Conservation (phyloP, 1,140 invertebrate genomes). For the Trichomalopsis sarcophagae region DNA sequence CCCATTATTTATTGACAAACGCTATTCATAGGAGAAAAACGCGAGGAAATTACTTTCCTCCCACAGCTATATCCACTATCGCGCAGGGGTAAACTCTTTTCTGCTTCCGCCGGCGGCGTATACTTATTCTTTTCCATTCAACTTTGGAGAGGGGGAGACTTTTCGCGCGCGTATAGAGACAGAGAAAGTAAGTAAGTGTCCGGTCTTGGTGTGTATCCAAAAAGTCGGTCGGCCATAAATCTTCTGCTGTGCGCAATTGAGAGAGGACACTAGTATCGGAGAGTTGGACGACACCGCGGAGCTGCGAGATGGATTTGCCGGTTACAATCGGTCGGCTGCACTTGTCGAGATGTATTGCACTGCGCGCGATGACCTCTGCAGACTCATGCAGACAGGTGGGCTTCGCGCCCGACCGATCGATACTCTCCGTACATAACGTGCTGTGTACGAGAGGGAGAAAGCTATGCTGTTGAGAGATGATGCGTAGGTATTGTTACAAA, state of each 20-base stretch:
- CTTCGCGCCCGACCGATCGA: background rate
- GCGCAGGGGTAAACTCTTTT: too few species aligned
- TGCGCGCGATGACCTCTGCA: background rate
- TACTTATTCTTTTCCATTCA: background rate
- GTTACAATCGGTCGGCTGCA: background rate
- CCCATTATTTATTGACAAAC: background rate
- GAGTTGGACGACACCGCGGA: background rate
- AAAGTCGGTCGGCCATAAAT: background rate
- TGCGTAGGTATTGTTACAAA: background rate
- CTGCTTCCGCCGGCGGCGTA: background rate
- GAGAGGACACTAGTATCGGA: background rate
- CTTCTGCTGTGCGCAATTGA: too few species aligned
- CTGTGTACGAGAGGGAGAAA: background rate
- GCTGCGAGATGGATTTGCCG: background rate
- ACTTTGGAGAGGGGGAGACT: background rate
- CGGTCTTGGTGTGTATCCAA: background rate
- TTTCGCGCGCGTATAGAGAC: too few species aligned
- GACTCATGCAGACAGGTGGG: conserved; percentile 15
- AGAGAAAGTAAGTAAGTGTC: background rate
- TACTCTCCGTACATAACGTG: background rate
- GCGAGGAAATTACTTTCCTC: background rate
- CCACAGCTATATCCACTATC: too few species aligned
- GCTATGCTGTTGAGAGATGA: background rate
- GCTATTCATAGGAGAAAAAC: background rate
- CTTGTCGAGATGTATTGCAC: background rate